Conservation (phyloP, 53 echinoderm and acorn worm genomes). For the Henricia sp. region DNA sequence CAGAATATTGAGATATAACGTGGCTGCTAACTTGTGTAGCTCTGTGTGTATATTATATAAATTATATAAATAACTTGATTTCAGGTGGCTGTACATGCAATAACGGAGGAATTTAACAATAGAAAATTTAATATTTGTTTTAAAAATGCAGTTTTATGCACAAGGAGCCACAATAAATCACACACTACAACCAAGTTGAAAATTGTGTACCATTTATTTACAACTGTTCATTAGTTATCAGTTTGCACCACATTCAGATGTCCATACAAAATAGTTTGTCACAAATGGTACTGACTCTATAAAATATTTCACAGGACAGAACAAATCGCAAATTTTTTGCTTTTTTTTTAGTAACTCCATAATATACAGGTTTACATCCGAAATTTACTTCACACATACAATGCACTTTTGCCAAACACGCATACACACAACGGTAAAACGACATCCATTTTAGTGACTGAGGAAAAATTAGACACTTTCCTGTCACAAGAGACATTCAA, state of each 20-base stretch:
- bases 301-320: constrained; percentile 51
- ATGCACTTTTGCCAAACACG: not conserved
- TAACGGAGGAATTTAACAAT: not conserved
- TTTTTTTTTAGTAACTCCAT: constrained; percentile 35
- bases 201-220: constrained; percentile 55
- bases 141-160: not conserved
- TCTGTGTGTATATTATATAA: not conserved
- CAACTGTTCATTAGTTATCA: constrained; percentile 27
- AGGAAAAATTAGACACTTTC: too few species aligned
- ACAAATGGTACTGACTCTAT: constrained; percentile 63
- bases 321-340: constrained; percentile 40
- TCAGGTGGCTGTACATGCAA: not conserved
- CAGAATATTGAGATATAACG: too few species aligned
- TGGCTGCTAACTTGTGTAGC: not conserved
- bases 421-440: not conserved
- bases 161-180: not conserved
- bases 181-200: not conserved
- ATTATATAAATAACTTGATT: not conserved
- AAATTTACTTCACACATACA: constrained; percentile 39
- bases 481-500: not conserved
- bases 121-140: not conserved
- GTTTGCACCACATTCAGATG: constrained; percentile 56
- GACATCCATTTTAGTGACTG: not conserved
- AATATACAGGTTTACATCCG: constrained; percentile 35
- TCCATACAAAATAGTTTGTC: constrained; percentile 60